Evolutionary conservation across 2,797 vertebrate species (phyloP).

Genomic region (Tinamus major): DNA sequence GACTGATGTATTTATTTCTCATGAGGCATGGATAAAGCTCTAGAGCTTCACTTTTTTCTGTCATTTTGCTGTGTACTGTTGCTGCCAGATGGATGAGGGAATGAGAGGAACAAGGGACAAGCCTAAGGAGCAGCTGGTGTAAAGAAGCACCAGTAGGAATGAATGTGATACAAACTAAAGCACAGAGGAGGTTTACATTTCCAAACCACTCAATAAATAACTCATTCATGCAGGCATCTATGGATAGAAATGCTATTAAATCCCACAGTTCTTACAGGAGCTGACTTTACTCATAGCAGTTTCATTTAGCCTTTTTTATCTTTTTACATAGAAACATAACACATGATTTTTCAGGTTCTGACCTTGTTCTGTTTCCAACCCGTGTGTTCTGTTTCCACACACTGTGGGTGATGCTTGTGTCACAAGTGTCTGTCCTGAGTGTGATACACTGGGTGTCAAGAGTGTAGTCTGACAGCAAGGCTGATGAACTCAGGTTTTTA

Average conservation of each 20-base stretch:
- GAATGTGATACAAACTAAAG: not conserved
- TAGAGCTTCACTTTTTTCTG: not conserved
- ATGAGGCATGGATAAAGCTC: slow-evolving; percentile 39
- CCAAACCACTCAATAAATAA: not conserved
- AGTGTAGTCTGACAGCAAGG: not conserved
- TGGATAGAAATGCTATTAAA: not conserved
- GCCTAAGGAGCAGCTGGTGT: not conserved
- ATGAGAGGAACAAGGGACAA: not conserved
- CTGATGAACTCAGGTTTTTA: not conserved
- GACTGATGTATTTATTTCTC: slow-evolving; percentile 61
- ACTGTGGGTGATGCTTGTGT: not conserved
- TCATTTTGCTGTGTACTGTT: slow-evolving; percentile 28
- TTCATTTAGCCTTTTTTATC: not conserved
- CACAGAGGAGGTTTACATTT: not conserved
- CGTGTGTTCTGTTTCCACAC: not conserved
- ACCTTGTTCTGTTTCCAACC: not conserved
- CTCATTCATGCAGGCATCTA: not conserved
- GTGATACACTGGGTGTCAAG: fast-evolving
- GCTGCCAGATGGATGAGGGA: slow-evolving; percentile 16
- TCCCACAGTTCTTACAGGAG: not conserved
- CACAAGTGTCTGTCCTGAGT: not conserved
- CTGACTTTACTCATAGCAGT: not conserved
- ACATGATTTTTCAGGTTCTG: not conserved
- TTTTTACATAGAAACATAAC: not conserved
- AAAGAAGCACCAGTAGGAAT: not conserved